Conservation (phyloP, 2,113 vertebrate genomes). For the Nematolebias whitei region DNA sequence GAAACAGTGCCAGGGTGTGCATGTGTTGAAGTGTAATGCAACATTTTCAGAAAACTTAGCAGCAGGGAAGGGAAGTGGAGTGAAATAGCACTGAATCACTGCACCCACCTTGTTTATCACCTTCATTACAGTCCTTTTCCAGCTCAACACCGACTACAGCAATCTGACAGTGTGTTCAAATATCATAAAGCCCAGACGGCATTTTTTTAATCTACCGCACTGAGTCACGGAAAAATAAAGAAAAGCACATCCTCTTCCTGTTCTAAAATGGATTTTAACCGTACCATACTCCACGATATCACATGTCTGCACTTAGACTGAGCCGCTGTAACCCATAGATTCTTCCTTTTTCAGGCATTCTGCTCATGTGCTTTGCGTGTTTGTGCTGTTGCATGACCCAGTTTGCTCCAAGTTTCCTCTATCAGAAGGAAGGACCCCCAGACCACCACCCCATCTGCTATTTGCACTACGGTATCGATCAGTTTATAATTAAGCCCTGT, state of each 20-base stretch:
- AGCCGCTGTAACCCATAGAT: too few species aligned
- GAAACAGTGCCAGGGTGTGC: background rate
- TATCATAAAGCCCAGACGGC: slow-evolving; percentile 21
- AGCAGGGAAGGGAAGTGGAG: slow-evolving; percentile 6
- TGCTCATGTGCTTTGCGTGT: background rate
- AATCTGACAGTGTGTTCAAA: slow-evolving; percentile 22
- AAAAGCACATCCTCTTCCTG: background rate
- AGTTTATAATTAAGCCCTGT: too few species aligned
- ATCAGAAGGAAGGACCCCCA: too few species aligned
- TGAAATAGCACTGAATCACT: too few species aligned
- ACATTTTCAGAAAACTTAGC: slow-evolving; percentile 18
- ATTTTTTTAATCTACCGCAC: slow-evolving; percentile 10
- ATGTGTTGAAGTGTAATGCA: slow-evolving; percentile 21
- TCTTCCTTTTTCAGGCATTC: too few species aligned
- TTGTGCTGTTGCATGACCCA: background rate
- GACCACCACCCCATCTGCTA: too few species aligned
- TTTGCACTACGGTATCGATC: too few species aligned
- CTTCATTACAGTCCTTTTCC: slow-evolving; percentile 23
- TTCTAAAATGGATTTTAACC: background rate
- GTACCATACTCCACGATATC: too few species aligned
- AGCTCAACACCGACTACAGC: slow-evolving; percentile 4
- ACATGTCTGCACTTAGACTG: too few species aligned
- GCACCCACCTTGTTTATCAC: too few species aligned
- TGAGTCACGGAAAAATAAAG: background rate
- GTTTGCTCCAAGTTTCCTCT: background rate